Evolutionary conservation across 1,140 invertebrate genomes (phyloP).

Genomic region (Sipha flava): DNA sequence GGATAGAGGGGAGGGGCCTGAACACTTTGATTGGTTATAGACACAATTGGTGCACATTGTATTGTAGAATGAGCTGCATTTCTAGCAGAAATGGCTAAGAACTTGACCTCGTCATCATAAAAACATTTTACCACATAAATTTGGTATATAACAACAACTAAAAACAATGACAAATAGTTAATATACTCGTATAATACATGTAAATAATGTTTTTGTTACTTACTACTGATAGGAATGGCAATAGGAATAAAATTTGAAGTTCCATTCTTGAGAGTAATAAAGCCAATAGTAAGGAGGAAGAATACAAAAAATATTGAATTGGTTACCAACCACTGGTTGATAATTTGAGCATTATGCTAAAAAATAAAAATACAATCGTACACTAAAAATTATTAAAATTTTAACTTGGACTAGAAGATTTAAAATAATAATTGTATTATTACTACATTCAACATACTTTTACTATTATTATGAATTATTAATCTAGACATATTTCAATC

Average conservation of each 20-base stretch:
- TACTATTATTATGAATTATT: too few relatives aligned
- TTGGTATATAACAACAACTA: background rate
- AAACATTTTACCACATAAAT: slow-evolving; percentile 1
- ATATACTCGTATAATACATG: background rate
- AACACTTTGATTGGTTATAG: background rate
- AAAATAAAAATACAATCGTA: background rate
- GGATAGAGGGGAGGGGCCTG: background rate
- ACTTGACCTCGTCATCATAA: background rate
- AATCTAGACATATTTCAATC: too few relatives aligned
- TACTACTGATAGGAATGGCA: background rate
- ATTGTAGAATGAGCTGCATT: background rate
- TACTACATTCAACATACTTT: too few relatives aligned
- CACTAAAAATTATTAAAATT: background rate
- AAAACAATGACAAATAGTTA: background rate
- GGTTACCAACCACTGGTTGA: background rate
- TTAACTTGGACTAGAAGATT: too few relatives aligned
- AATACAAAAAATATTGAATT: background rate
- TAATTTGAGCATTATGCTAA: background rate
- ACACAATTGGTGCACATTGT: background rate
- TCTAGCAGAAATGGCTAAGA: background rate
- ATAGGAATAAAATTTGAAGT: background rate
- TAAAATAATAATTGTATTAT: too few relatives aligned
- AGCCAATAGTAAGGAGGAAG: background rate
- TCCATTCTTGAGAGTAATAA: background rate
- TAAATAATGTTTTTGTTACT: background rate